Evolutionary conservation across 2,888 invertebrate species (phyloP).

Genomic region (Mythimna vitellina): DNA sequence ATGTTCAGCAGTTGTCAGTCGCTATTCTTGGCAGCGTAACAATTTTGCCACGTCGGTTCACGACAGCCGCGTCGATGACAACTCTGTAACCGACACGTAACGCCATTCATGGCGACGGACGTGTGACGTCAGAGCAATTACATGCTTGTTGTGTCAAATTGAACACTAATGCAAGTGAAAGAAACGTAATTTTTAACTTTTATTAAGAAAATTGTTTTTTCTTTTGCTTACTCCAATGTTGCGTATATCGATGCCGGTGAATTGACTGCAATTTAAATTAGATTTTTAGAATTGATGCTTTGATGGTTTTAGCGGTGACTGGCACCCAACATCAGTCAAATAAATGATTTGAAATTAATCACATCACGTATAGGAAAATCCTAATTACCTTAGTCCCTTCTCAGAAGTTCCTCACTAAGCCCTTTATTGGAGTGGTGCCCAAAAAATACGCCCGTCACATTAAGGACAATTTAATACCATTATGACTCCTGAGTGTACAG

Average conservation of each 20-base stretch:
- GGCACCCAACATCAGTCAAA: background rate
- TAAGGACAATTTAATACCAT: conserved; percentile 38
- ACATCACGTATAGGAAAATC: conserved; percentile 12
- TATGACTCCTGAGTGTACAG: conserved; percentile 4
- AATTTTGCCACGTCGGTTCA: conserved; percentile 27
- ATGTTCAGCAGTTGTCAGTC: conserved; percentile 36
- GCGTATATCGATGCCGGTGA: background rate
- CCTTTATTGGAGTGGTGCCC: conserved; percentile 33
- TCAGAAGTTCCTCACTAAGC: conserved; percentile 21
- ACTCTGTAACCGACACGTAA: conserved; percentile 43
- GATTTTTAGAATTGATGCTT: too few relatives aligned
- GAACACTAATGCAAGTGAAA: background rate
- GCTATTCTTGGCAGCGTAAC: conserved; percentile 53
- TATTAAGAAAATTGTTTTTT: background rate
- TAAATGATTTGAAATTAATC: conserved; percentile 4
- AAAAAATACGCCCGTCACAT: conserved; percentile 15
- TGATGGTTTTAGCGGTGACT: background rate
- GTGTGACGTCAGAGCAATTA: conserved; percentile 2
- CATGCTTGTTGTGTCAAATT: background rate
- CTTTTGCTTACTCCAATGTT: background rate
- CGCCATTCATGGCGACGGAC: conserved; percentile 36
- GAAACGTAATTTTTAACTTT: background rate
- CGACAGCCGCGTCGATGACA: conserved; percentile 39
- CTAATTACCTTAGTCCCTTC: conserved; percentile 5
- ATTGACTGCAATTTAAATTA: too few relatives aligned